phyloP scores from a whole-genome alignment of 2,797 vertebrate species.

The Somateria mollissima region DNA sequence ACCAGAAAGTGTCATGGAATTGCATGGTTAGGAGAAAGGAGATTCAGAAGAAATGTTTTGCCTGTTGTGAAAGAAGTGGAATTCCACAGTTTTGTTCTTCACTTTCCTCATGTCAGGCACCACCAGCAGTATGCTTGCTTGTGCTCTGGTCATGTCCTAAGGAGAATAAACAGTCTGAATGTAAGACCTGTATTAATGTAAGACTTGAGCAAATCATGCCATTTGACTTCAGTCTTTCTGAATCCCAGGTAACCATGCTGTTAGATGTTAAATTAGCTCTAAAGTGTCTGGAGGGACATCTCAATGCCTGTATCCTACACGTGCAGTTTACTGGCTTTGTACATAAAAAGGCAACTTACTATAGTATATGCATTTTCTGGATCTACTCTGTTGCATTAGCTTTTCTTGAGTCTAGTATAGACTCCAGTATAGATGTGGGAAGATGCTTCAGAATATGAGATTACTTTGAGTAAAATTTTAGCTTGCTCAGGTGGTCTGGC shows the following conservation, averaged over 20 bases:
- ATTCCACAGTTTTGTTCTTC: not conserved
- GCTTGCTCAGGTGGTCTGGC: not conserved
- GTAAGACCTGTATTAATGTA: not conserved
- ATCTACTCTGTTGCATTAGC: not conserved
- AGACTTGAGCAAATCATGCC: not conserved
- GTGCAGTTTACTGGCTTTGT: not conserved
- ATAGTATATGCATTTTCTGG: not conserved
- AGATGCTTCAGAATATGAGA: not conserved
- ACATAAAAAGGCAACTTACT: not conserved
- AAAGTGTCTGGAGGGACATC: not conserved
- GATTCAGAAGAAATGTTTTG: not conserved
- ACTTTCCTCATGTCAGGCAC: not conserved
- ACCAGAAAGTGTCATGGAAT: not conserved
- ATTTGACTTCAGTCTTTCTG: not conserved
- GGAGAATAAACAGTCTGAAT: not conserved
- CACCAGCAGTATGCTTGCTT: not conserved
- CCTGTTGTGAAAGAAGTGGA: not conserved
- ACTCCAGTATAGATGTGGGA: not conserved
- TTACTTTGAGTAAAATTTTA: not conserved
- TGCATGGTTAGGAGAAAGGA: not conserved
- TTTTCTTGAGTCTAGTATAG: not conserved
- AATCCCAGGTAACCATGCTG: not conserved
- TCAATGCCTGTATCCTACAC: not conserved
- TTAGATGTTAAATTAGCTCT: not conserved
- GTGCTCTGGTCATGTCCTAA: not conserved